These are phyloP conservation scores for Pterophyllum scalare DNA, from an alignment of 2,113 vertebrate genomes.

Conservation along the genomic window DNA sequence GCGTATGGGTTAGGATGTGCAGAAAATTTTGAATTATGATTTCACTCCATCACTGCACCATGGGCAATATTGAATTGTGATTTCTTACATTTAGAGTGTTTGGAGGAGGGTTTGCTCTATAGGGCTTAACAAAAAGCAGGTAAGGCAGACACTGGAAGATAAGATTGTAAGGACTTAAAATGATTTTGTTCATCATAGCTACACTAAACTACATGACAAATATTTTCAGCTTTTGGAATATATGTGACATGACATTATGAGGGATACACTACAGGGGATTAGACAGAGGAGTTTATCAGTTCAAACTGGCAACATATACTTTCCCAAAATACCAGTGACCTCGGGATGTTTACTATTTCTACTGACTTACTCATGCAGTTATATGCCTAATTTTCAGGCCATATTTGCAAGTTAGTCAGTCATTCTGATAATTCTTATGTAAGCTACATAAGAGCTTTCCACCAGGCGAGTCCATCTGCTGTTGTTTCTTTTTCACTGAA, in stretches of 20 bases:
- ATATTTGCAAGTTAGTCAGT: conserved; percentile 18
- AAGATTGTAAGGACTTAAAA: background rate
- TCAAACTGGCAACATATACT: conserved; percentile 36
- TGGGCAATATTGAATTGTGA: background rate
- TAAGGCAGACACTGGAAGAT: background rate
- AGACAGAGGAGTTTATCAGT: conserved; percentile 20
- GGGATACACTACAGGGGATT: background rate
- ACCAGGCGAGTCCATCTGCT: conserved; percentile 19
- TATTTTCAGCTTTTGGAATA: conserved; percentile 6
- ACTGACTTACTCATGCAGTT: conserved; percentile 24
- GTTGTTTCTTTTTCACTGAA: background rate
- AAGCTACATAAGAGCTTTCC: conserved; percentile 16
- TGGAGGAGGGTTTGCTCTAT: background rate
- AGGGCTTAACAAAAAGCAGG: background rate
- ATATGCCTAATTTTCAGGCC: conserved; percentile 1
- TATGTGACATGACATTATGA: background rate
- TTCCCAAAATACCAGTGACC: conserved; percentile 36
- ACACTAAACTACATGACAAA: background rate
- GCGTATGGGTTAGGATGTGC: conserved; percentile 22
- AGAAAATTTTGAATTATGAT: conserved; percentile 23
- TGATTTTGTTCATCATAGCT: background rate
- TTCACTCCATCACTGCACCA: conserved; percentile 6
- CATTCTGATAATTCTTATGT: conserved; percentile 36
- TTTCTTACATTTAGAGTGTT: background rate
- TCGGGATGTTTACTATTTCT: conserved; percentile 22